These are phyloP conservation scores for Drosophila nikananu DNA, from an alignment of 1,140 invertebrate genomes.

Conservation along the genomic window DNA sequence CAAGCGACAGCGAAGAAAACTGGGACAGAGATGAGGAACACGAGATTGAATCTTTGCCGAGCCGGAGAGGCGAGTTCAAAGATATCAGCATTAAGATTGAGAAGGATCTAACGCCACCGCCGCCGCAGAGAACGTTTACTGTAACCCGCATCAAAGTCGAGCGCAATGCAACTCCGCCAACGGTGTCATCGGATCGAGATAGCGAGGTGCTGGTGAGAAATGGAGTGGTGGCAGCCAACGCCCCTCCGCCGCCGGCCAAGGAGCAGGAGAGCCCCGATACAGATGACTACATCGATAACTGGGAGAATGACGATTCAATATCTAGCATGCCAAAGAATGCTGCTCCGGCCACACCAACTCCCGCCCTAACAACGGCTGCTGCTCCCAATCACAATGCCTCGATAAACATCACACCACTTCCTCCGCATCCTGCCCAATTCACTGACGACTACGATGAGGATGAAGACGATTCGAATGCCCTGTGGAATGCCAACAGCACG, in stretches of 20 bases:
- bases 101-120: slow-evolving; percentile 48
- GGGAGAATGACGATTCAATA: slow-evolving; percentile 79
- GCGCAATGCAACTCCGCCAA: slow-evolving; percentile 50
- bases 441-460: slow-evolving; percentile 57
- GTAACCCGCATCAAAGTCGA: slow-evolving; percentile 53
- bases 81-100: slow-evolving; percentile 56
- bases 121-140: slow-evolving; percentile 26
- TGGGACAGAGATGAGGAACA: slow-evolving; percentile 16
- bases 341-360: not conserved
- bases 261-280: slow-evolving; percentile 76
- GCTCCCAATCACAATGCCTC: not conserved
- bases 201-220: slow-evolving; percentile 43
- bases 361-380: not conserved
- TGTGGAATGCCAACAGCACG: slow-evolving; percentile 74
- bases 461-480: slow-evolving; percentile 69
- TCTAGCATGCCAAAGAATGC: slow-evolving; percentile 55
- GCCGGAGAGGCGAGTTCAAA: slow-evolving; percentile 18
- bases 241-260: slow-evolving; percentile 18
- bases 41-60: slow-evolving; percentile 3
- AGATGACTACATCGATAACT: slow-evolving; percentile 83
- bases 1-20: slow-evolving; percentile 16
- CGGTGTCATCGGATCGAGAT: not conserved
- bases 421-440: not conserved
- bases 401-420: slow-evolving; percentile 3
- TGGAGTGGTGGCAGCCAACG: slow-evolving; percentile 47